Base-by-base conservation (phyloP, 92 coral and sea anemone species). In the Epizoanthus illoricatus region DNA sequence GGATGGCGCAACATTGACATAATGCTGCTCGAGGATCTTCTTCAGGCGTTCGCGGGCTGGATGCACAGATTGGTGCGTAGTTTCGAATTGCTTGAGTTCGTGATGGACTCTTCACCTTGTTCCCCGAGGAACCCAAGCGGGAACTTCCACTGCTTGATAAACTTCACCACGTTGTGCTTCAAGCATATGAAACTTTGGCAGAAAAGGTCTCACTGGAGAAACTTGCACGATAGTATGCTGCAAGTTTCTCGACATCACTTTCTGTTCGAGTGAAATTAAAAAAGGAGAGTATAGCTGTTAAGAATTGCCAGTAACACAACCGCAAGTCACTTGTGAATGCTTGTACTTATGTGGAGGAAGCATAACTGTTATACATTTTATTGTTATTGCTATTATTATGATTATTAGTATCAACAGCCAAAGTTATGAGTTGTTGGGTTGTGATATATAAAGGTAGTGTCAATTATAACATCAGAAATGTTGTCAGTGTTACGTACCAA, bases 101-200 rank as follows among this genome's bases (percentile, higher is more conserved):
- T 59, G 64, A 59, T 59, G 11, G 12, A 15, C 24, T 63, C 67
- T 63, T 39, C 36, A 19, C 67, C 67, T 63, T 63, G 67, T 63
- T 63, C 67, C 67, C 67, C 23, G 64, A 59, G 16, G 64, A 59
- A 59, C 2, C 64, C 20, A 59, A 59, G 64, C 64, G 64, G 64
- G 64, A 59, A 63, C 21, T 19, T 63, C 67, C 67, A 63, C 3
- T 24, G 67, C 17, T 63, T 63, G 23, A 63, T 19, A 19, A 63
- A 63, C 36, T 63, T 63, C 24, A 63, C 67, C 67, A 63, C 67
- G 67, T 63, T n/a, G 67, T 63, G 67, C 24, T 24, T 63, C 67
- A 63, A 63, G 67, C 67, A 63, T 63, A 19, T 63, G 67, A 63
- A 63, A 63, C 24, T 63, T 63, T 63, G 67, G 67, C 17, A 11